Conservation (phyloP, 2,888 invertebrate genomes). For the Drosophila longiperda region DNA sequence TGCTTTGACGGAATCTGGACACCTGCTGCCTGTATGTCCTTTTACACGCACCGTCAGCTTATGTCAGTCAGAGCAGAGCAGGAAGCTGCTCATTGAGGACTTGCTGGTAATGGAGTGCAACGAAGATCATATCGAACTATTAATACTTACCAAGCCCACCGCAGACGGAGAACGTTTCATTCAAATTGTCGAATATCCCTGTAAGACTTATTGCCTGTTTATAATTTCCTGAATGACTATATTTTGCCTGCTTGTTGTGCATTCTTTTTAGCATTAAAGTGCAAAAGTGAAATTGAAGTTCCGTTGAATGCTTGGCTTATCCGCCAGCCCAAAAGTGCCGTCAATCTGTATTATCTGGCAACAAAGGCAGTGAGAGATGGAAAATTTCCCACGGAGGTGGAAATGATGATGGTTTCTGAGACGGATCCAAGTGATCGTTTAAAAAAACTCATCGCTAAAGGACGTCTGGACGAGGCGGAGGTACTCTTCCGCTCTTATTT, state of each 20-base stretch:
- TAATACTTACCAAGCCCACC: slow-evolving; percentile 77
- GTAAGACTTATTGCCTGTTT: slow-evolving; percentile 55
- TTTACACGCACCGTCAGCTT: slow-evolving; percentile 72
- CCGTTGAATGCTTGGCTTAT: slow-evolving; percentile 82
- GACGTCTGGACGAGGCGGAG: slow-evolving; percentile 84
- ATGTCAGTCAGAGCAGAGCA: slow-evolving; percentile 27
- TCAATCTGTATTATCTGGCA: slow-evolving; percentile 83
- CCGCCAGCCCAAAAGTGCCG: slow-evolving; percentile 82
- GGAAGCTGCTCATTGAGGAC: slow-evolving; percentile 77
- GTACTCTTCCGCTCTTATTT: slow-evolving; percentile 36
- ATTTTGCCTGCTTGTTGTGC: background rate
- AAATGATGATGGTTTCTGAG: slow-evolving; percentile 84
- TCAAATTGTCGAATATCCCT: slow-evolving; percentile 83
- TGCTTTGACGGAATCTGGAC: slow-evolving; percentile 80
- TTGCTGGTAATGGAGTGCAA: slow-evolving; percentile 82
- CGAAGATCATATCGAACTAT: slow-evolving; percentile 81
- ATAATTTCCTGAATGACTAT: background rate
- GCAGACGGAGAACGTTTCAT: slow-evolving; percentile 66
- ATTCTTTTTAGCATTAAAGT: slow-evolving; percentile 74
- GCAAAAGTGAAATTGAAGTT: slow-evolving; percentile 81
- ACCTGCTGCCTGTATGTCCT: slow-evolving; percentile 82
- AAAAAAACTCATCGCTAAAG: slow-evolving; percentile 83
- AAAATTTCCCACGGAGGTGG: slow-evolving; percentile 77
- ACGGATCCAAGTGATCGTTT: slow-evolving; percentile 84
- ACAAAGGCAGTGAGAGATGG: slow-evolving; percentile 61